Evolutionary conservation across 2,113 vertebrate genomes (phyloP), one percentile per base, ranked within the genome.

Genomic region (Eurystomus gularis): DNA sequence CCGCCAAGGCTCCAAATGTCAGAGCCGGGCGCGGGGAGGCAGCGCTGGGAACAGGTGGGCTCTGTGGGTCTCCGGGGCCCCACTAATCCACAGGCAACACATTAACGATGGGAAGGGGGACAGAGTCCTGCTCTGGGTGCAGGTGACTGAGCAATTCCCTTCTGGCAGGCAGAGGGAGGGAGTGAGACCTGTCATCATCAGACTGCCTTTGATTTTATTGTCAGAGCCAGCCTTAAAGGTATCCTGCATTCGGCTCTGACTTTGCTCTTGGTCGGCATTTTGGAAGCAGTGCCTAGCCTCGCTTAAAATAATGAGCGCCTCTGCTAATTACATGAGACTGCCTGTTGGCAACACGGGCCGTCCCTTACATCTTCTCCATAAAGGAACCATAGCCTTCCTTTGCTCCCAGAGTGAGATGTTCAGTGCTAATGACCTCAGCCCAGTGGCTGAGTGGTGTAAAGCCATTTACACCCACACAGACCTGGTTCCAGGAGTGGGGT

Each of bases 1-100:
- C 95, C 35, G 17, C 17, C 1, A 12, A 75, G 88, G 18, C 88
- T 94, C 35, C 94, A 98, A 97, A 98, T 97, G 98, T 98, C 97
- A 98, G 87, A 73, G 95, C 28, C 4, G 42, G 85, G 80, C 15
- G 70, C 18, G 13, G 46, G 8, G 46, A 62, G 73, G 58, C 5
- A 5, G 10, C 4, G 17, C 5, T 1, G 28, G 79, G 69, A 97
- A 96, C 97, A 98, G 96, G 97, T 98, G 97, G 95, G 96, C 69
- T 95, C 35, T 6, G 60, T 5, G 68, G 10, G 4, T 92, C 97
- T 91, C 98, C 10, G 14, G 97, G 95, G 97, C 90, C 94, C 86
- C 86, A 72, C 96, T 96, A 96, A 97, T 95, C 78, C 85, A 40
- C 81, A 37, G 88, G 37, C 23, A 62, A 76, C 80, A 87, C 95